Percentiles rank a stretch among this genome's conserved stretches.
Evolutionary conservation across 2,113 vertebrate genomes (phyloP).

Genomic region (Apeltes quadracus): DNA sequence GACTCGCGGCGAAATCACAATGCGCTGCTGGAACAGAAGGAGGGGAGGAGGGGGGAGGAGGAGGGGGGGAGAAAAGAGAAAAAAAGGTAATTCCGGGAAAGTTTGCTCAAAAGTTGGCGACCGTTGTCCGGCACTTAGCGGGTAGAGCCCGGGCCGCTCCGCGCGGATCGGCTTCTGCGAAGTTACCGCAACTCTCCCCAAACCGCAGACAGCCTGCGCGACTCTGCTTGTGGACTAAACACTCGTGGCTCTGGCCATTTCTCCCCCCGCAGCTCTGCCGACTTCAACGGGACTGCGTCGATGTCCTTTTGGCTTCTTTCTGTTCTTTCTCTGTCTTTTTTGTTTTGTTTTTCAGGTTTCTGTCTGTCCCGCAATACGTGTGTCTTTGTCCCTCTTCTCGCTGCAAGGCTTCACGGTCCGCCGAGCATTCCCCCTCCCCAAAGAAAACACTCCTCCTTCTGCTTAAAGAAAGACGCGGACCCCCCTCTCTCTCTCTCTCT

Average conservation of each 20-base stretch:
- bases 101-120: slow-evolving; percentile 19
- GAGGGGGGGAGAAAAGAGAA: background rate
- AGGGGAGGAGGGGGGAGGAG: too few relatives aligned
- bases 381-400: slow-evolving; percentile 77
- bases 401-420: slow-evolving; percentile 80
- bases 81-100: slow-evolving; percentile 32
- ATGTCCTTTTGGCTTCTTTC: background rate
- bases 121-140: background rate
- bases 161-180: slow-evolving; percentile 7
- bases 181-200: slow-evolving; percentile 36
- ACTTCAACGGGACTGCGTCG: slow-evolving; percentile 20
- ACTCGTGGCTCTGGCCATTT: slow-evolving; percentile 28
- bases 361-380: slow-evolving; percentile 55
- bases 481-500: background rate
- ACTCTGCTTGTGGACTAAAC: slow-evolving; percentile 16
- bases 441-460: slow-evolving; percentile 68
- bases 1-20: slow-evolving; percentile 32
- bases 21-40: slow-evolving; percentile 33
- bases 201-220: slow-evolving; percentile 18
- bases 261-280: background rate
- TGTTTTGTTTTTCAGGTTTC: slow-evolving; percentile 10
- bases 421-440: slow-evolving; percentile 56
- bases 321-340: background rate
- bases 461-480: slow-evolving; percentile 44
- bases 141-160: background rate